Conservation (phyloP, 2,113 vertebrate genomes). For the Uropsilus gracilis region DNA sequence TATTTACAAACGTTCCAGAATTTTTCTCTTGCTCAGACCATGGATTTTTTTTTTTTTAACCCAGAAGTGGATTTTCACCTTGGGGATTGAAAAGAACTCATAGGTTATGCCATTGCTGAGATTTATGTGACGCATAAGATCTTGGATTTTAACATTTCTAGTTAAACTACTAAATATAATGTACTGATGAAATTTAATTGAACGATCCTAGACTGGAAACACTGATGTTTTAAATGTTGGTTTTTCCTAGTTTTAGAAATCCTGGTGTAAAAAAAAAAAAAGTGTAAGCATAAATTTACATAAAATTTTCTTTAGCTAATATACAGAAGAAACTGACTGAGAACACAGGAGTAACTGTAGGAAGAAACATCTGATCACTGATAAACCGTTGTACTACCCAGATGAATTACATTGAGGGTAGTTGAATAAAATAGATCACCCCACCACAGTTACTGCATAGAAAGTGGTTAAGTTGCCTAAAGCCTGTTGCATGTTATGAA, state of each 20-base stretch:
- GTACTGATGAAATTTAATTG: conserved; percentile 81
- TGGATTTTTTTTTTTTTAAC: conserved; percentile 94
- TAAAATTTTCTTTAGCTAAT: conserved; percentile 80
- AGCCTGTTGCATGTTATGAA: conserved; percentile 79
- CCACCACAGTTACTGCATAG: conserved; percentile 68
- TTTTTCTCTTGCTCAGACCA: conserved; percentile 84
- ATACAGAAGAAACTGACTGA: conserved; percentile 76
- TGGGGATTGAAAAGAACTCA: conserved; percentile 92
- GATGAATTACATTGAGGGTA: conserved; percentile 73
- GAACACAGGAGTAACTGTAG: conserved; percentile 75
- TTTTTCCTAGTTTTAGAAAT: conserved; percentile 83
- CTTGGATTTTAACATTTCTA: conserved; percentile 81
- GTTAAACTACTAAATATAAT: conserved; percentile 81
- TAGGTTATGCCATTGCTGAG: conserved; percentile 87
- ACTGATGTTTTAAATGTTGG: conserved; percentile 74
- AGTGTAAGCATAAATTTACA: conserved; percentile 76
- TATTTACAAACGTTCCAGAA: conserved; percentile 94
- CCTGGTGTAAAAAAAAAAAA: conserved; percentile 59
- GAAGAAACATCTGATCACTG: conserved; percentile 80
- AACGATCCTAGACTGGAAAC: conserved; percentile 77
- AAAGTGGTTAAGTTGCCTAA: conserved; percentile 77
- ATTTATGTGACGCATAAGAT: conserved; percentile 85
- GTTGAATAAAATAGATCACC: conserved; percentile 72
- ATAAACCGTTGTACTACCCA: conserved; percentile 68
- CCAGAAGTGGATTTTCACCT: conserved; percentile 92